Evolutionary conservation across 1,140 invertebrate genomes (phyloP).

Genomic region (Tribolium castaneum): DNA sequence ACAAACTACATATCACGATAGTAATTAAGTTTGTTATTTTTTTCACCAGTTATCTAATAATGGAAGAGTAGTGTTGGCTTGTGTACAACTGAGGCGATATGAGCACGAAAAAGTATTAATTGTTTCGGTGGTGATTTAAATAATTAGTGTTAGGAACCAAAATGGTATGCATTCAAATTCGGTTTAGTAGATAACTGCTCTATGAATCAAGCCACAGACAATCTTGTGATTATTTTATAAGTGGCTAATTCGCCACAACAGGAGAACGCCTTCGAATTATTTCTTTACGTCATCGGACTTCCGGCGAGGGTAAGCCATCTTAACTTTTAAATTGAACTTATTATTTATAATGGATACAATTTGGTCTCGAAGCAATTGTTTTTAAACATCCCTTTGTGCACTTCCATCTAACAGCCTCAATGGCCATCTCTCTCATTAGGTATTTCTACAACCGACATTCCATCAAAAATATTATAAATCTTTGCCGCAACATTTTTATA

Average conservation of each 20-base stretch:
- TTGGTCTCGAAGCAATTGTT: slow-evolving; percentile 46
- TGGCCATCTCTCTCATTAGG: not conserved
- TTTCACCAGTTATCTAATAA: not conserved
- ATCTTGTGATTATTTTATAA: slow-evolving; percentile 42
- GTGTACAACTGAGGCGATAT: not conserved
- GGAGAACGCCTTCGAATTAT: slow-evolving; percentile 40
- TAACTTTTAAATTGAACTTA: slow-evolving; percentile 49
- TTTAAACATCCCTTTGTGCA: slow-evolving; percentile 7
- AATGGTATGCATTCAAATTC: slow-evolving; percentile 20
- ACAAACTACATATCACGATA: slow-evolving; percentile 2
- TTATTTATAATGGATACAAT: slow-evolving; percentile 52
- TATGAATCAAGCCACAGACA: slow-evolving; percentile 31
- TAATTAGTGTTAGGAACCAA: not conserved
- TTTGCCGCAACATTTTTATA: not conserved
- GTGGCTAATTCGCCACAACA: slow-evolving; percentile 43
- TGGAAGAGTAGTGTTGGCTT: not conserved
- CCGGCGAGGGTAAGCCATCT: slow-evolving; percentile 48
- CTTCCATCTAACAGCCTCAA: not conserved
- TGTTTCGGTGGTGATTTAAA: not conserved
- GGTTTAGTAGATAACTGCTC: slow-evolving; percentile 16
- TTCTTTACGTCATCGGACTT: slow-evolving; percentile 48
- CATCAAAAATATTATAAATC: not conserved
- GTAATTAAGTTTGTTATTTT: not conserved
- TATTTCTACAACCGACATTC: not conserved
- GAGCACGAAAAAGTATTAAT: not conserved